Conservation (phyloP, 2,113 vertebrate genomes). For the Peromyscus maniculatus region DNA sequence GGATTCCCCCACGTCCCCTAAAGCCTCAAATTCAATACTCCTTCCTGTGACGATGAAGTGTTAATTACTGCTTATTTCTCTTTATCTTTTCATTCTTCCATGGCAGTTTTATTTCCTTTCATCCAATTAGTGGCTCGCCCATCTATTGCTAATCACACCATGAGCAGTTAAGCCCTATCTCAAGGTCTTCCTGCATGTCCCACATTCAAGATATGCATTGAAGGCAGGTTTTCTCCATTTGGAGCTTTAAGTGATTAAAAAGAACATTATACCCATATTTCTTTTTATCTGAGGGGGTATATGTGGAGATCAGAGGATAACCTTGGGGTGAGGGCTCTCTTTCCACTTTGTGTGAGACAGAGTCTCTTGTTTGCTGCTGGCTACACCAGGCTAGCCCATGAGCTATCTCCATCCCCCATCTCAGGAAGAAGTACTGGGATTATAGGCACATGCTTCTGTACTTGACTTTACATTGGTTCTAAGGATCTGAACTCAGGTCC, state of each 20-base stretch:
- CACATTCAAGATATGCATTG: slow-evolving; percentile 55
- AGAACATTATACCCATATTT: not conserved
- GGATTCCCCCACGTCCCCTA: not conserved
- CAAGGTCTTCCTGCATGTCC: slow-evolving; percentile 77
- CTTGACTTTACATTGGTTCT: not conserved
- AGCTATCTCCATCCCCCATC: not conserved
- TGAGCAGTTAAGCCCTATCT: slow-evolving; percentile 81
- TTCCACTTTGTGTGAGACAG: not conserved
- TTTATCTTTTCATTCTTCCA: slow-evolving; percentile 78
- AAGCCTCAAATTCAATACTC: not conserved
- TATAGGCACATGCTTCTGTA: not conserved
- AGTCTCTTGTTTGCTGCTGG: not conserved
- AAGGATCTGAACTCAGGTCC: not conserved
- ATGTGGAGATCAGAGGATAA: not conserved
- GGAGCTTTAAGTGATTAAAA: slow-evolving; percentile 20
- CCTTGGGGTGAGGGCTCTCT: not conserved
- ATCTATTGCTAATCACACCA: slow-evolving; percentile 74
- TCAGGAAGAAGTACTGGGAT: too few relatives aligned
- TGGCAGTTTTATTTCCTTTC: slow-evolving; percentile 83
- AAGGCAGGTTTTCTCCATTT: slow-evolving; percentile 60
- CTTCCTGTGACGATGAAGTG: slow-evolving; percentile 75
- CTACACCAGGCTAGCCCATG: not conserved
- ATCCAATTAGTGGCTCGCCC: slow-evolving; percentile 85
- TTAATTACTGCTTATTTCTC: slow-evolving; percentile 82
- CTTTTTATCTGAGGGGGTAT: not conserved